Conservation (phyloP, 2,113 vertebrate genomes). For the Albula glossodonta region DNA sequence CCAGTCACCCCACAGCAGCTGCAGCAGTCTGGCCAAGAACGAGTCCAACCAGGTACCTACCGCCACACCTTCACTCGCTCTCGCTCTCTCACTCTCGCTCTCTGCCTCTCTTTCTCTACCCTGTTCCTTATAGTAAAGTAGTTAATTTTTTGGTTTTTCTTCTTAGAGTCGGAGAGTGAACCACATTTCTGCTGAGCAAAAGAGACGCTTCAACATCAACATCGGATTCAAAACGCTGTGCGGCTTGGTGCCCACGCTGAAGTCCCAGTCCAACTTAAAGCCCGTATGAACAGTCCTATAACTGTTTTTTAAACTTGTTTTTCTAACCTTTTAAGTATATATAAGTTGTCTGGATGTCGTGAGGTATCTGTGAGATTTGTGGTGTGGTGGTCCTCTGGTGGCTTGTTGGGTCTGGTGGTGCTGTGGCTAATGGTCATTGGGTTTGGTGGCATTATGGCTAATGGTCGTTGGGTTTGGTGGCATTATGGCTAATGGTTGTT, state of each 20-base stretch:
- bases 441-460: neutral
- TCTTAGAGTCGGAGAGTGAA: constrained; percentile 81
- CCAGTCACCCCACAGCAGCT: constrained; percentile 82
- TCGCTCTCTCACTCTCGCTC: neutral
- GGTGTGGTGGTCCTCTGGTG: too few species aligned
- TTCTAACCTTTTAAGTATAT: constrained; percentile 4
- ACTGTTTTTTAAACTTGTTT: too few species aligned
- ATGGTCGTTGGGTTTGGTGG: too few species aligned
- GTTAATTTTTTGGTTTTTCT: too few species aligned
- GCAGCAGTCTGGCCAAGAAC: constrained; percentile 72
- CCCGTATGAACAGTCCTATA: constrained; percentile 55
- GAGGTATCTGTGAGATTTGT: too few species aligned
- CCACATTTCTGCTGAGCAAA: constrained; percentile 90
- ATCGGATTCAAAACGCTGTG: constrained; percentile 84
- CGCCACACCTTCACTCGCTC: neutral
- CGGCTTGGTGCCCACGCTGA: constrained; percentile 79
- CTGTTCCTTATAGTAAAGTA: too few species aligned
- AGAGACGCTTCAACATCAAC: constrained; percentile 91
- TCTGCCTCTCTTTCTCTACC: neutral
- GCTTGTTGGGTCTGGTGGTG: too few species aligned
- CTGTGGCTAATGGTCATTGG: too few species aligned
- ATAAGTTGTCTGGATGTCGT: too few species aligned
- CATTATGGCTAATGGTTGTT: neutral
- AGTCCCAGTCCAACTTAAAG: constrained; percentile 78
- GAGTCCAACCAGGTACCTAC: constrained; percentile 68